These are phyloP conservation scores for Tetrao urogallus DNA, from an alignment of 2,113 vertebrate species.

Conservation along the genomic window DNA sequence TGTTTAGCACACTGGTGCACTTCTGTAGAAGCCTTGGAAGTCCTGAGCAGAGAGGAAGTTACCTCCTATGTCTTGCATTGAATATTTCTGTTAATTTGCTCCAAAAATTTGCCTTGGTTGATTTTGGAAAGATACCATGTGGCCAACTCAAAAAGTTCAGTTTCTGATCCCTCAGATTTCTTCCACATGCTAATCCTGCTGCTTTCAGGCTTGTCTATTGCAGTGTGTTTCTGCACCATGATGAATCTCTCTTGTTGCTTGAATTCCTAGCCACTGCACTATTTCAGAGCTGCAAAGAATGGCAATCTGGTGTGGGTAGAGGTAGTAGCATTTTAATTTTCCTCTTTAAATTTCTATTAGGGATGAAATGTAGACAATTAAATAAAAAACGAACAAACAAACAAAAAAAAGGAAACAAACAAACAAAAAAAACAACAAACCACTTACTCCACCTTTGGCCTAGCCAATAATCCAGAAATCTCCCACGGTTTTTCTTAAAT, in stretches of 20 bases:
- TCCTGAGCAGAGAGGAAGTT: neutral
- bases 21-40: neutral
- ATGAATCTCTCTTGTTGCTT: fast-evolving
- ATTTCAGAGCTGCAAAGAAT: neutral
- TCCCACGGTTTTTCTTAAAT: fast-evolving
- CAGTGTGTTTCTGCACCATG: neutral
- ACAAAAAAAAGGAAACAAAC: neutral
- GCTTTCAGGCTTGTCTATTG: neutral
- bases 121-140: conserved; percentile 24
- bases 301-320: neutral
- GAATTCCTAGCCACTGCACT: neutral
- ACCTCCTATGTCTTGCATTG: neutral
- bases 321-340: neutral
- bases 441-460: neutral
- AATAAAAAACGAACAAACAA: neutral
- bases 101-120: neutral
- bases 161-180: neutral
- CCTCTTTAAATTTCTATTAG: neutral
- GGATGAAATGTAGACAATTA: neutral
- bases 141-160: neutral
- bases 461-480: neutral
- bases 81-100: conserved; percentile 15
- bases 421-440: neutral
- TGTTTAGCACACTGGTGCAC: neutral
- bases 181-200: neutral